These are phyloP conservation scores for Oncorhynchus masou DNA, from an alignment of 2,113 vertebrate species.

Conservation along the genomic window DNA sequence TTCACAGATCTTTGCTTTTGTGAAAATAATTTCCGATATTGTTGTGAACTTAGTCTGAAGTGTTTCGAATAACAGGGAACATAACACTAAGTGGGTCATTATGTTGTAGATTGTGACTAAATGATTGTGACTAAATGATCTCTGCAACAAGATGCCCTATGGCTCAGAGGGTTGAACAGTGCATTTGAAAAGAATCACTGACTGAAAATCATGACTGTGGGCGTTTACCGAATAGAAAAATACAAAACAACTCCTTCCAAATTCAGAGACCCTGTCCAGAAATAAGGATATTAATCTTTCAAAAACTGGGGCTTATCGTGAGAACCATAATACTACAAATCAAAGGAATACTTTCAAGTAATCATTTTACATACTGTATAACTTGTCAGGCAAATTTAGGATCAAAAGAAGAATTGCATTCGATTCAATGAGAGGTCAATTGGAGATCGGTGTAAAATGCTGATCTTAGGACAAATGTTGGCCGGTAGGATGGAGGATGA, in stretches of 20 bases:
- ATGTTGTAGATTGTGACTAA: too few relatives aligned
- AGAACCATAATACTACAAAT: slow-evolving; percentile 23
- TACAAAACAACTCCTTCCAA: slow-evolving; percentile 11
- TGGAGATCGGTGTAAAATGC: slow-evolving; percentile 72
- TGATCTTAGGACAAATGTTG: slow-evolving; percentile 66
- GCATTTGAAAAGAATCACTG: background rate
- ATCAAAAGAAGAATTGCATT: slow-evolving; percentile 35
- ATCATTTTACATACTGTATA: slow-evolving; percentile 18
- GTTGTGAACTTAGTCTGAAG: too few relatives aligned
- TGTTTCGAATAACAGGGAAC: slow-evolving; percentile 8
- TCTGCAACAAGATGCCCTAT: background rate
- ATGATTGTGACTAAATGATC: too few relatives aligned
- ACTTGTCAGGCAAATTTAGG: slow-evolving; percentile 10
- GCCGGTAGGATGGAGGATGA: slow-evolving; percentile 71
- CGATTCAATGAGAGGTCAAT: slow-evolving; percentile 40
- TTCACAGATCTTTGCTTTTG: too few relatives aligned
- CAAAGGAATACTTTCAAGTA: slow-evolving; percentile 19
- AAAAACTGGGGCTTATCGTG: slow-evolving; percentile 18
- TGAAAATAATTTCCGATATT: too few relatives aligned
- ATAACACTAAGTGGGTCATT: too few relatives aligned
- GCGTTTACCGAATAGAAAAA: background rate
- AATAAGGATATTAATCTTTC: slow-evolving; percentile 9
- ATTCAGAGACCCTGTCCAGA: slow-evolving; percentile 23
- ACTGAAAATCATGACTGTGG: slow-evolving; percentile 34
- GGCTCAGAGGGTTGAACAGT: slow-evolving; percentile 1